Conservation (phyloP, 2,113 vertebrate genomes). For the Empidonax alnorum region DNA sequence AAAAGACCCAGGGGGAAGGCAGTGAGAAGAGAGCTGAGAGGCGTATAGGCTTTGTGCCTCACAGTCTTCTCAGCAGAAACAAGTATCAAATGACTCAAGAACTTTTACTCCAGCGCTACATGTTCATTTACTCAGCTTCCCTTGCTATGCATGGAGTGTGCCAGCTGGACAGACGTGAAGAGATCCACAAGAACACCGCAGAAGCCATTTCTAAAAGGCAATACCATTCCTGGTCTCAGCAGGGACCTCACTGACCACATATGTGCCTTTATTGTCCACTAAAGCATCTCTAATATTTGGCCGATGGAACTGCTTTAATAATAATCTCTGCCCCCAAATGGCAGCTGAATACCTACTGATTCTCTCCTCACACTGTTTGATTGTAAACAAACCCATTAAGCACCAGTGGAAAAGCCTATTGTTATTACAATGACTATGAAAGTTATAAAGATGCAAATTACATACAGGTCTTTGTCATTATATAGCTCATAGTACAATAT, state of each 20-base stretch:
- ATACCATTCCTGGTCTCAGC: background rate
- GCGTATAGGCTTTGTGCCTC: background rate
- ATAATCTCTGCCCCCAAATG: background rate
- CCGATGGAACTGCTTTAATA: background rate
- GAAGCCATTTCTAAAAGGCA: background rate
- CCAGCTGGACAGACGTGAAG: background rate
- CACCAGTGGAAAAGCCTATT: background rate
- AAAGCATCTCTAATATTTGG: background rate
- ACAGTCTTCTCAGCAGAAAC: background rate
- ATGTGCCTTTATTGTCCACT: background rate
- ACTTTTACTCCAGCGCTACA: background rate
- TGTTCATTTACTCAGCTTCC: background rate
- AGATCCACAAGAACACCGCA: background rate
- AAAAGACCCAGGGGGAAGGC: background rate
- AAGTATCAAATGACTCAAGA: background rate
- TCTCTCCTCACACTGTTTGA: background rate
- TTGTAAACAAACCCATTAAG: slow-evolving; percentile 25
- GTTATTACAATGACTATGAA: background rate
- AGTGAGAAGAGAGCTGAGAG: background rate
- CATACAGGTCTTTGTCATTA: background rate
- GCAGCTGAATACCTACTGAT: background rate
- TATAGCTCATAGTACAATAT: background rate
- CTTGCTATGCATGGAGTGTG: background rate
- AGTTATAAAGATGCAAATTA: background rate
- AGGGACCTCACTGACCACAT: background rate